Evolutionary conservation across 2,888 invertebrate species (phyloP), one percentile per base, ranked within the genome.

Genomic region (Microdon myrmicae): DNA sequence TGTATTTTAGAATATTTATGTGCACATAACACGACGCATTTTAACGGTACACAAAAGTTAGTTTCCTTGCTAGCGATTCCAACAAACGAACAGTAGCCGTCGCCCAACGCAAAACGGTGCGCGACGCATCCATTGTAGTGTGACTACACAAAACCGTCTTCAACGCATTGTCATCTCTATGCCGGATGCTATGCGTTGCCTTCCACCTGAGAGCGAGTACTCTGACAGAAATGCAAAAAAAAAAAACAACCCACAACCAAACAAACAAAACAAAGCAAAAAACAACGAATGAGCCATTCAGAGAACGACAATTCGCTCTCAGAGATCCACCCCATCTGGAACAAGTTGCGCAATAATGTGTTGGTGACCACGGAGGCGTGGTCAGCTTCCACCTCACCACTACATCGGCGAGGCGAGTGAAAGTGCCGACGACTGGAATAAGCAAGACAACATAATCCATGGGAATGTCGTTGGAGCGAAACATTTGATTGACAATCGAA

Each of bases 321-420:
- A 29, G 34, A 49, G 56, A 32, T 47, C 45, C 51, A 58, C 64
- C 58, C 64, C 58, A 56, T 51, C 58, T 25, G 8, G 7, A 17
- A 16, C 10, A 8, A n/a, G n/a, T n/a, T n/a, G n/a, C n/a, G 3
- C 2, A 28, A 9, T 25, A 10, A 20, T 32, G 59, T 54, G 17
- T 35, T 47, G 54, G 51, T 54, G 8, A 19, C 3, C 19, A 5
- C 13, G 9, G 20, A 34, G 68, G 68, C 67, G 68, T 64, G 58
- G 53, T 25, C 9, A 16, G 32, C 28, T 59, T 56, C 66, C 48
- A 60, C 26, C 34, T 13, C n/a, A 68, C 67, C 55, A 68, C 61
- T 64, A 60, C 59, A 67, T n/a, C 14, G 6, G 9, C 7, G 34
- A 56, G 47, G 32, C 60, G 58, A 35, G 29, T 37, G 16, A n/a